phyloP scores from a whole-genome alignment of 2,888 invertebrate genomes.

The Xiphydria camelus region DNA sequence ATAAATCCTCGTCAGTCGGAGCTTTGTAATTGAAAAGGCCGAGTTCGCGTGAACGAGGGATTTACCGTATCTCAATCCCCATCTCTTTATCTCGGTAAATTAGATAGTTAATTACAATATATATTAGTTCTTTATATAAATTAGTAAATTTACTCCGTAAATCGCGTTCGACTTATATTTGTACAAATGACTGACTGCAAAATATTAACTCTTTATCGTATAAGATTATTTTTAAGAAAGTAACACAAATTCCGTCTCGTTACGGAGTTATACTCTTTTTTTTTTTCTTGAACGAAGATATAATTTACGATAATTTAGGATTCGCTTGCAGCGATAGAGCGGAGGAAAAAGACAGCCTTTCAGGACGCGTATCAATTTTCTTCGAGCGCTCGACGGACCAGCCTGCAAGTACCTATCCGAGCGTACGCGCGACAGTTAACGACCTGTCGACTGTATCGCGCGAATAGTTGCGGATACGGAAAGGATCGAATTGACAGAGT shows the following conservation, averaged over 20 bases:
- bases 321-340: conserved; percentile 13
- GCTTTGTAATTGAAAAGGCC: too few relatives aligned
- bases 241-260: conserved; percentile 12
- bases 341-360: conserved; percentile 20
- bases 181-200: conserved; percentile 44
- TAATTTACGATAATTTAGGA: conserved; percentile 13
- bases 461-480: too few relatives aligned
- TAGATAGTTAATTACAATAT: conserved; percentile 18
- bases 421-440: too few relatives aligned
- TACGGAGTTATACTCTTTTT: too few relatives aligned
- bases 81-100: too few relatives aligned
- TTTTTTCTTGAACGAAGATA: too few relatives aligned
- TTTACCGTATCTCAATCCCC: too few relatives aligned
- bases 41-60: too few relatives aligned
- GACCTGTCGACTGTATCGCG: too few relatives aligned
- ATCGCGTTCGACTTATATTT: conserved; percentile 42
- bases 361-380: conserved; percentile 23
- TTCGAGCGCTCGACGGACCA: conserved; percentile 24
- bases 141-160: conserved; percentile 39
- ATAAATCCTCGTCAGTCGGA: too few relatives aligned
- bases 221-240: conserved; percentile 15
- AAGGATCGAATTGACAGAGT: too few relatives aligned
- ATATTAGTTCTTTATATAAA: conserved; percentile 32
- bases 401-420: conserved; percentile 29
- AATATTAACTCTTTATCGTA: too few relatives aligned